Evolutionary conservation across 2,113 vertebrate genomes (phyloP), one percentile per base, ranked within the genome.

Genomic region (Megaceryle torquata): DNA sequence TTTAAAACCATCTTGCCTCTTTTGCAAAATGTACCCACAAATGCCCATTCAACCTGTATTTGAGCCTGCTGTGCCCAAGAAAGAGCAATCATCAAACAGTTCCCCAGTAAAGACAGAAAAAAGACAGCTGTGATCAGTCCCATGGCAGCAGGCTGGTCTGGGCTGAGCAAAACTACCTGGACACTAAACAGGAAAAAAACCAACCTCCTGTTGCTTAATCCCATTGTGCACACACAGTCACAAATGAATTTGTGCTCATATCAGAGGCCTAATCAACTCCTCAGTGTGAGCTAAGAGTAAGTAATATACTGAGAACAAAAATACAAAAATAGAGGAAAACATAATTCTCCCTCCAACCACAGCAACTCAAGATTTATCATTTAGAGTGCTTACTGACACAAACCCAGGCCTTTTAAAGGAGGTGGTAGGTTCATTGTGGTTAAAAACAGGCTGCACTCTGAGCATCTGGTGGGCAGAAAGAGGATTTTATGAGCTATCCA

Each of bases 381-480:
- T 70, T 44, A 33, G 7, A 85, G 26, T 20, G 51, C 26, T 24
- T 51, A 6, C 11, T 89, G 50, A 33, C 33, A 80, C 14, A 82
- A 85, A 69, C 2, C 1, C 13, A 61, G 15, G 11, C 13, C 64
- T 70, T 59, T 39, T 74, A 87, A 61, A 51, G 26, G 11, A 46
- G 12, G 3, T 13, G 4, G 3, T 7, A 37, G 3, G 4, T 43
- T n/a, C 57, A 21, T n/a, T 26, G 7, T 8, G 6, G 22, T 69
- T 74, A 37, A 85, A 92, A 13, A 5, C 28, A 69, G 25, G 12
- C 35, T 46, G 39, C 15, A 65, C 28, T 65, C 35, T 69, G 59
- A 51, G 26, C 15, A 75, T 0, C 2, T 44, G 60, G 11, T 0
- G 0, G 7, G 33, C 3, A 75, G 26, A 74, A 87, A 39, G 2